Evolutionary conservation across 2,113 vertebrate species (phyloP).

Genomic region (Candoia aspera): DNA sequence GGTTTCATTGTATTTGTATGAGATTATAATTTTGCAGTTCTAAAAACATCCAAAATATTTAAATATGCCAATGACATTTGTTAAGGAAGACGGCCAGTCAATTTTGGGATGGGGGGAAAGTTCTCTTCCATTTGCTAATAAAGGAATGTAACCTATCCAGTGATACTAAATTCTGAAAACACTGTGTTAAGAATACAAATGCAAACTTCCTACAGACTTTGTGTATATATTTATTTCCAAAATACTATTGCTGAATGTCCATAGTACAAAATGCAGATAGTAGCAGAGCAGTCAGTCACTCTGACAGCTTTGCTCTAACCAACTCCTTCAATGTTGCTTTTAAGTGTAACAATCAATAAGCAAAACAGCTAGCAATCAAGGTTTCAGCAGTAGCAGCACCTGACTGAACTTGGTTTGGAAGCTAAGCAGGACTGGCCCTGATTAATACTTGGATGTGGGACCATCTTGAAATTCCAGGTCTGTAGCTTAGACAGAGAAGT

Average conservation of each 20-base stretch:
- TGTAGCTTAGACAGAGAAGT: not conserved
- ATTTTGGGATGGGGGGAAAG: not conserved
- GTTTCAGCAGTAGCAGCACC: not conserved
- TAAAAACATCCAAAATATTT: conserved; percentile 29
- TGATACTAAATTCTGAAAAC: conserved; percentile 28
- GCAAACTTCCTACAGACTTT: not conserved
- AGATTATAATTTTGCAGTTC: not conserved
- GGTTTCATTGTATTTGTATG: conserved; percentile 9
- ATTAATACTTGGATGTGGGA: not conserved
- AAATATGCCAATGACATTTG: conserved; percentile 11
- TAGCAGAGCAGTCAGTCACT: not conserved
- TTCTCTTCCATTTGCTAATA: conserved; percentile 3
- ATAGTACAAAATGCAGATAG: not conserved
- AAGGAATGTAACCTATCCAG: conserved; percentile 8
- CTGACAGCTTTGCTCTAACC: conserved; percentile 17
- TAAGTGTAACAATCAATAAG: not conserved
- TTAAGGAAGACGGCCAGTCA: not conserved
- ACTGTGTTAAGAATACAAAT: not conserved
- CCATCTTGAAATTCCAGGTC: not conserved
- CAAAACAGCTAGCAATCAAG: not conserved
- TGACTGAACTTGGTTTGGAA: not conserved
- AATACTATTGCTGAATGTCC: conserved; percentile 8
- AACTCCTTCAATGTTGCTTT: not conserved
- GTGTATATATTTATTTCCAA: not conserved
- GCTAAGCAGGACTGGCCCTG: not conserved